Base-by-base conservation (phyloP, 2,888 invertebrate species). In the Drosophila mimetica region DNA sequence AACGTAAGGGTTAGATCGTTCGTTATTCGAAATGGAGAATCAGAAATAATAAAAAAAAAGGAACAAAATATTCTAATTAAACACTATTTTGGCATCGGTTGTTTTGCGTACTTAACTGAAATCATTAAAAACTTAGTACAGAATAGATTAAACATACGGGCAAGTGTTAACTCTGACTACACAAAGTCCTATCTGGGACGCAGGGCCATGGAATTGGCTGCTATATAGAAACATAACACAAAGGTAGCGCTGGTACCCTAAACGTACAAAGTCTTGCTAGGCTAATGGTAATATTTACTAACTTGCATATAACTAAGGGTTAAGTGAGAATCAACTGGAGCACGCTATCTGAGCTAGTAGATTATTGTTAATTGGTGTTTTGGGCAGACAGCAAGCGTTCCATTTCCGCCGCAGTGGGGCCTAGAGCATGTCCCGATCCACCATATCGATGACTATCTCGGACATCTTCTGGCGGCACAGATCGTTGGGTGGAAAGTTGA, bases 381-480 rank as follows among this genome's bases (percentile, higher is more conserved):
- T 28, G 11, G 39, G 39, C 58, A 47, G 47, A 32, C 55, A 51
- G 55, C 55, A 18, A 18, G 34, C n/a, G 11, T 18, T 51, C 25
- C 52, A 5, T 28, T n/a, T 13, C 3, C 28, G 16, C 14, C 13
- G 32, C 44, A 28, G 3, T 22, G 8, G 22, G 13, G 30, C 50
- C 89, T 92, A 94, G 61, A 95, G 90, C 76, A 94, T 92, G 13
- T 93, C 93, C 18, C 93, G 93, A 76, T 95, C 94, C 1, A 95
- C 94, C 55, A 95, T 92, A 86, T 95, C 95, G 66, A 93, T 92
- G 0, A 95, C 93, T 55, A 95, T 91, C 57, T 95, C 95, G 0
- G 95, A 93, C 95, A 95, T 94, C 87, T 95, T 94, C 81, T 92
- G 93, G 51, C 94, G 92, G 79, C 95, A 95, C 34, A 93, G 91